These are phyloP conservation scores for Rhinoraja longicauda DNA, from an alignment of 2,797 vertebrate genomes.

Conservation along the genomic window DNA sequence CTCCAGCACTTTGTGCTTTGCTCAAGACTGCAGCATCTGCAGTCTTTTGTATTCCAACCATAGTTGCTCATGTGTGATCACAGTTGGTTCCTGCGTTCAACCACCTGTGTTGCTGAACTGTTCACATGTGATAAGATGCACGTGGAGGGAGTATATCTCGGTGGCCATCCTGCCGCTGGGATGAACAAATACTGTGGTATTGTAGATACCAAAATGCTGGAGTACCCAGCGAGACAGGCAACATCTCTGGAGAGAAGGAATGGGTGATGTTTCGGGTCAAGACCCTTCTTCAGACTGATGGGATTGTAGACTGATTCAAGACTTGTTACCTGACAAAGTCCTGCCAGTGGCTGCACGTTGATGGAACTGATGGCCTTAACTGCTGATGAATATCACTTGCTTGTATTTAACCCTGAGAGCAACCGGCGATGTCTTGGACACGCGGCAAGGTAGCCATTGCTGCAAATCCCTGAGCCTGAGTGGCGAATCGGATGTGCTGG, in stretches of 20 bases:
- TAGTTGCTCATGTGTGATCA: not conserved
- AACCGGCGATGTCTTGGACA: not conserved
- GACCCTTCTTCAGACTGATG: too few relatives aligned
- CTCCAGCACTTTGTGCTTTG: too few relatives aligned
- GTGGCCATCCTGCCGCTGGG: not conserved
- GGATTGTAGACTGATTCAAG: not conserved
- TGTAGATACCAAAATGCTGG: not conserved
- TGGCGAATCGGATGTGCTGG: not conserved
- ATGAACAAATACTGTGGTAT: not conserved
- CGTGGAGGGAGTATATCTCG: not conserved
- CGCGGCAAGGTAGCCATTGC: not conserved
- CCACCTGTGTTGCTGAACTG: not conserved
- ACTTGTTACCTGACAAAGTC: not conserved
- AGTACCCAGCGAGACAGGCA: too few relatives aligned
- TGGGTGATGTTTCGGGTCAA: too few relatives aligned
- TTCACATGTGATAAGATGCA: not conserved
- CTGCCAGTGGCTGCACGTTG: not conserved
- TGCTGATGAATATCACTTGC: not conserved
- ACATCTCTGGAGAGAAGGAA: too few relatives aligned
- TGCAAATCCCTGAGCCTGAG: not conserved
- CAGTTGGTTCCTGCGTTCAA: not conserved
- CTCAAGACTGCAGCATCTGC: too few relatives aligned
- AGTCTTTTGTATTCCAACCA: not conserved
- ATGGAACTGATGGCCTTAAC: not conserved
- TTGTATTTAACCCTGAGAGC: not conserved